These are phyloP conservation scores for Leptonema lineaticorne DNA, from an alignment of 1,140 invertebrate genomes.

Conservation along the genomic window DNA sequence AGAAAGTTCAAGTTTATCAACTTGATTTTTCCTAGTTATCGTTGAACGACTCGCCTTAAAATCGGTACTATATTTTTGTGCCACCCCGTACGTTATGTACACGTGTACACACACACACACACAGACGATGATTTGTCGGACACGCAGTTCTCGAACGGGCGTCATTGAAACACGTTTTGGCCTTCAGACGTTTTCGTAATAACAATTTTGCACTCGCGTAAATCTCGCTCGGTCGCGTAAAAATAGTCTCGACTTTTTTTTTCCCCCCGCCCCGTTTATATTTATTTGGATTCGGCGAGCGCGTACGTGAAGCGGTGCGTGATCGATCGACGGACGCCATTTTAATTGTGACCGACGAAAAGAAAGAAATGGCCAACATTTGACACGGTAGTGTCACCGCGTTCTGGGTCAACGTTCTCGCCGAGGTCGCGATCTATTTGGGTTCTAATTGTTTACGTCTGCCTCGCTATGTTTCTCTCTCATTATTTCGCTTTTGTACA, in stretches of 20 bases:
- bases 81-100: no score
- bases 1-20: no score
- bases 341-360: background rate
- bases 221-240: background rate
- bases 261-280: background rate
- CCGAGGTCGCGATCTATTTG: slow-evolving; percentile 6
- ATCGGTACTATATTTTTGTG: no score
- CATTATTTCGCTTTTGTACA: slow-evolving; percentile 1
- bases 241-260: background rate
- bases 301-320: background rate
- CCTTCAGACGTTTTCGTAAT: background rate
- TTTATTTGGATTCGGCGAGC: background rate
- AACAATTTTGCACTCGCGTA: background rate
- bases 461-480: no score
- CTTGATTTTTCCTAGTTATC: no score
- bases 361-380: background rate
- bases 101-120: background rate
- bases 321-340: no score
- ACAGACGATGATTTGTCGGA: slow-evolving; percentile 17
- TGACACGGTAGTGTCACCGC: slow-evolving; percentile 7
- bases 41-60: no score
- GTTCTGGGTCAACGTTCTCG: slow-evolving; percentile 1
- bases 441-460: slow-evolving; percentile 11
- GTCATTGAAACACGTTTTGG: slow-evolving; percentile 12
- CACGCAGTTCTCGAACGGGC: slow-evolving; percentile 5